These are phyloP conservation scores for Rutilus rutilus DNA, from an alignment of 2,113 vertebrate genomes.

Conservation along the genomic window DNA sequence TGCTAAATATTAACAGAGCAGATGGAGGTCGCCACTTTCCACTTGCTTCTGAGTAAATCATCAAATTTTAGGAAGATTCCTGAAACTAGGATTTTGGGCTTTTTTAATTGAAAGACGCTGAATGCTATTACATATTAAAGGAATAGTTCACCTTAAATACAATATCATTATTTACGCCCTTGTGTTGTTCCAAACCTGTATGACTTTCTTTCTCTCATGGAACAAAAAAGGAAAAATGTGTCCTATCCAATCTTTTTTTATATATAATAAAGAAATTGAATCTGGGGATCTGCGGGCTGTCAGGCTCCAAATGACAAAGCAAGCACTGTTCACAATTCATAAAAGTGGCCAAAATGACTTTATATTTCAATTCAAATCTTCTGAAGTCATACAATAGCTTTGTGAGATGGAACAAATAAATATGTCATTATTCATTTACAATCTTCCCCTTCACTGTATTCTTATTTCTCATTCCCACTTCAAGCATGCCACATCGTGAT, in stretches of 20 bases:
- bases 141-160: background rate
- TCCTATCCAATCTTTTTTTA: background rate
- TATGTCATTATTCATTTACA: background rate
- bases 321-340: background rate
- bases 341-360: background rate
- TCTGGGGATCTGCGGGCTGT: background rate
- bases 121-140: constrained; percentile 18
- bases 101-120: background rate
- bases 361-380: background rate
- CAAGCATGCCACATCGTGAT: background rate
- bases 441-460: background rate
- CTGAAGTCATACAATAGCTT: background rate
- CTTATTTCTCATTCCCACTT: background rate
- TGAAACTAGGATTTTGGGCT: background rate
- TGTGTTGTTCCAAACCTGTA: background rate
- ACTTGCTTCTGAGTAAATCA: constrained; percentile 13
- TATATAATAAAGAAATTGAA: background rate
- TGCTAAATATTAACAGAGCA: constrained; percentile 38
- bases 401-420: background rate
- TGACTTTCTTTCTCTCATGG: background rate
- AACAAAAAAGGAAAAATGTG: background rate
- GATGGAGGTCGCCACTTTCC: background rate
- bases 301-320: background rate
- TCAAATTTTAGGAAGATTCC: constrained; percentile 20
- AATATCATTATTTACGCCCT: background rate